Evolutionary conservation across 2,888 invertebrate species (phyloP).

Genomic region (Tricholauxania praeusta): DNA sequence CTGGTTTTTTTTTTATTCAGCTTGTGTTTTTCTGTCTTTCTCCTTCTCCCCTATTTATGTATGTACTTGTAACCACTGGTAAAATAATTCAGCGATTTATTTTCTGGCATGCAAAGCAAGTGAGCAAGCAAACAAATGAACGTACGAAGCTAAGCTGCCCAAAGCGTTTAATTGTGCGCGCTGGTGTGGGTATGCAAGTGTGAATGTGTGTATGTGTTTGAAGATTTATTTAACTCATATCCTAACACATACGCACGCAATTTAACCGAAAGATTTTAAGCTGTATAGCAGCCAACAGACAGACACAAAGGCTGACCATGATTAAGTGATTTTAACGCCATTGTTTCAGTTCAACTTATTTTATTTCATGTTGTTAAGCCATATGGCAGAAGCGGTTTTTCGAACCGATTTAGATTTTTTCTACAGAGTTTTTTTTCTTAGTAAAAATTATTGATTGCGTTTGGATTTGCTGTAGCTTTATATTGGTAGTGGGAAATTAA

Average conservation of each 20-base stretch:
- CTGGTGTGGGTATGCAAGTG: slow-evolving; percentile 11
- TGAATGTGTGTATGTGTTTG: slow-evolving; percentile 21
- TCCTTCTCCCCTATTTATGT: too few species aligned
- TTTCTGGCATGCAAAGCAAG: slow-evolving; percentile 20
- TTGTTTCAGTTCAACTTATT: slow-evolving; percentile 49
- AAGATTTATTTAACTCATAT: slow-evolving; percentile 34
- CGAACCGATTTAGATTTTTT: too few species aligned
- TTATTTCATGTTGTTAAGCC: too few species aligned
- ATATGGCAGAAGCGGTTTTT: too few species aligned
- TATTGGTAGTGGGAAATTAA: too few species aligned
- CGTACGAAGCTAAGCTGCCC: slow-evolving; percentile 9
- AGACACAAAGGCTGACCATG: slow-evolving; percentile 49
- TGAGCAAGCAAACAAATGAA: neutral
- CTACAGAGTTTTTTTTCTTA: too few species aligned
- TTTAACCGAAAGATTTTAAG: neutral
- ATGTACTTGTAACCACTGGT: neutral
- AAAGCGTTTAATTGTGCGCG: slow-evolving; percentile 36
- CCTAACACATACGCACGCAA: slow-evolving; percentile 17
- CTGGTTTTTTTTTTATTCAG: neutral
- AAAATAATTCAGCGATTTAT: slow-evolving; percentile 38
- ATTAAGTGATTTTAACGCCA: slow-evolving; percentile 63
- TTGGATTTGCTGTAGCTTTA: too few species aligned
- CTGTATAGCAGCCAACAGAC: neutral
- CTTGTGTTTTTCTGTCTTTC: neutral
- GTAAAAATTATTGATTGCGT: too few species aligned